phyloP scores from a whole-genome alignment of 2,113 vertebrate species.

The Tupaia tana region DNA sequence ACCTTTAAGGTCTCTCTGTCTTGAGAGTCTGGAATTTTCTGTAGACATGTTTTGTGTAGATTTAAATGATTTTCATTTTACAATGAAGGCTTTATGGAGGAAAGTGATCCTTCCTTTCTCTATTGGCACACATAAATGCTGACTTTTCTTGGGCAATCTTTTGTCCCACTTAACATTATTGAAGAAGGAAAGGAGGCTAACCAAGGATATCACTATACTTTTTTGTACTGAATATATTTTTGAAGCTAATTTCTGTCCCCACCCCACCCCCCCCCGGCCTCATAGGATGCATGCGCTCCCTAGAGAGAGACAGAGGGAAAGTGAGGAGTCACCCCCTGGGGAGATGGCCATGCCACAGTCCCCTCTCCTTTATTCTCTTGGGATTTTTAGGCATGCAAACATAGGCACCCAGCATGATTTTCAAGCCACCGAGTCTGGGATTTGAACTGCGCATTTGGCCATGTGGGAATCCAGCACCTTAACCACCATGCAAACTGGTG shows the following conservation, averaged over 20 bases:
- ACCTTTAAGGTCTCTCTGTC: background rate
- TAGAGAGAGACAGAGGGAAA: too few relatives aligned
- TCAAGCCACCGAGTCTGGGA: too few relatives aligned
- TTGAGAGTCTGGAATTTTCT: slow-evolving; percentile 50
- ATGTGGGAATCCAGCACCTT: too few relatives aligned
- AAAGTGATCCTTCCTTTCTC: slow-evolving; percentile 54
- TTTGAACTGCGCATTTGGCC: too few relatives aligned
- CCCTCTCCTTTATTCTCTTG: too few relatives aligned
- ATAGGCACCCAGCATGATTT: too few relatives aligned
- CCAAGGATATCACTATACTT: background rate
- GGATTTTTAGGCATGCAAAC: too few relatives aligned
- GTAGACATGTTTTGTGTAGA: background rate
- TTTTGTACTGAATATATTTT: slow-evolving; percentile 33
- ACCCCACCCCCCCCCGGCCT: too few relatives aligned
- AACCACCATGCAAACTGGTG: too few relatives aligned
- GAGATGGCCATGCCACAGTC: too few relatives aligned
- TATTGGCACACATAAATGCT: slow-evolving; percentile 50
- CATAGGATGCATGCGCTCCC: too few relatives aligned
- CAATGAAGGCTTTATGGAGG: slow-evolving; percentile 1
- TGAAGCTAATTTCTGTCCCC: background rate
- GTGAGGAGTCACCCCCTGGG: too few relatives aligned
- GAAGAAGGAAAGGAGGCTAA: slow-evolving; percentile 36
- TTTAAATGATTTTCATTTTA: slow-evolving; percentile 50
- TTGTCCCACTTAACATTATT: slow-evolving; percentile 57
- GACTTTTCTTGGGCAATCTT: slow-evolving; percentile 38